A percentile compares a stretch with the other conserved stretches of the same genome.
Evolutionary conservation across 2,797 vertebrate genomes (phyloP).

Genomic region (Scleropages formosus): DNA sequence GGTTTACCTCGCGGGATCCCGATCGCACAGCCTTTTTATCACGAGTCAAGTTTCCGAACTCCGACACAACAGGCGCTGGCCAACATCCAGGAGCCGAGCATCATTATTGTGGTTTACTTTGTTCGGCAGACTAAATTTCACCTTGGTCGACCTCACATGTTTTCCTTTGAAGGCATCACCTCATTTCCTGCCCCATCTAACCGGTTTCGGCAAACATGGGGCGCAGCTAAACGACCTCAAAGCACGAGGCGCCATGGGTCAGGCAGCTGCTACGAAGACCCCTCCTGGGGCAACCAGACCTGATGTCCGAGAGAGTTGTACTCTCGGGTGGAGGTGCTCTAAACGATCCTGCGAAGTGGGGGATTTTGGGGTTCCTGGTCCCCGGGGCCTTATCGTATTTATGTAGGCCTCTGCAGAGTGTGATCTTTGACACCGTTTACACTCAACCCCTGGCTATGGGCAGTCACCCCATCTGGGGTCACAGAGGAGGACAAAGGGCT

Average conservation of each 20-base stretch:
- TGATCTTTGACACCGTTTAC: neutral
- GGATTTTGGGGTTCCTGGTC: constrained; percentile 26
- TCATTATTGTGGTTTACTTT: neutral
- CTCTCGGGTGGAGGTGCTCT: constrained; percentile 19
- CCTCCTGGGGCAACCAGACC: neutral
- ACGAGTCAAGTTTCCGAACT: neutral
- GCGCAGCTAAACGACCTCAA: constrained; percentile 21
- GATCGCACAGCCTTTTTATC: neutral
- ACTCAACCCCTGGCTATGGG: too few relatives aligned
- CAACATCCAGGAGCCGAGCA: neutral
- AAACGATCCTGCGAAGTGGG: constrained; percentile 41
- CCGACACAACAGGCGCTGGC: neutral
- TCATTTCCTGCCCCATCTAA: constrained; percentile 38
- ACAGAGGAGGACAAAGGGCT: constrained; percentile 26
- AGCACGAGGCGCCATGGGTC: neutral
- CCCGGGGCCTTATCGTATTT: constrained; percentile 37
- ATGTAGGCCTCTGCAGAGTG: constrained; percentile 27
- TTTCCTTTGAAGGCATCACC: constrained; percentile 16
- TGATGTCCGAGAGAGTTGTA: constrained; percentile 11
- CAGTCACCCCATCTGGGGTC: constrained; percentile 28
- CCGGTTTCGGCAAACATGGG: constrained; percentile 17
- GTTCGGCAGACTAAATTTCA: constrained; percentile 23
- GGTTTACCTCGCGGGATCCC: neutral
- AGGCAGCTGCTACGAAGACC: neutral
- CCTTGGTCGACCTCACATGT: constrained; percentile 29